A percentile compares a stretch with the other conserved stretches of the same genome.
Conservation (phyloP, 2,113 vertebrate species). For the Hystrix brachyura region DNA sequence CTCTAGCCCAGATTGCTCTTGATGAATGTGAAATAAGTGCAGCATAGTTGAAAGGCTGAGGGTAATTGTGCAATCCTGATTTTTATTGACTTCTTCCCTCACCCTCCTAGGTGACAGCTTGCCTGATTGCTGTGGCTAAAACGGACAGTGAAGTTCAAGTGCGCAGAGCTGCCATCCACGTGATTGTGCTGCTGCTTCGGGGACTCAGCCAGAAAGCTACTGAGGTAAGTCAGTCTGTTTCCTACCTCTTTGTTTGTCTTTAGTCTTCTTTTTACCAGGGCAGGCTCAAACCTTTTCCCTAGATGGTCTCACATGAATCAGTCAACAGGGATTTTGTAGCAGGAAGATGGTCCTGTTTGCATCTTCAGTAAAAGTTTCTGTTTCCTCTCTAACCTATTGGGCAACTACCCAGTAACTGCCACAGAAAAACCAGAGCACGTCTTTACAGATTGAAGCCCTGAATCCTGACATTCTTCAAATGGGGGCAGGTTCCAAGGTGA, state of each 20-base stretch:
- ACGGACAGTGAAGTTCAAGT: slow-evolving; percentile 93
- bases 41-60: slow-evolving; percentile 21
- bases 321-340: not conserved
- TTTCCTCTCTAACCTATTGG: slow-evolving; percentile 27
- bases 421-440: not conserved
- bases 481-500: not conserved
- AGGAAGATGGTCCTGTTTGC: not conserved
- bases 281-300: slow-evolving; percentile 4
- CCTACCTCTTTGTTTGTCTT: not conserved
- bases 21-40: not conserved
- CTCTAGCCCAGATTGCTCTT: slow-evolving; percentile 3
- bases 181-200: slow-evolving; percentile 93
- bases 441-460: not conserved
- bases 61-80: not conserved
- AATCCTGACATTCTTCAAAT: not conserved
- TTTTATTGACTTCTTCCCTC: slow-evolving; percentile 36
- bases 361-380: slow-evolving; percentile 22
- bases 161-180: slow-evolving; percentile 94
- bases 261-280: slow-evolving; percentile 1
- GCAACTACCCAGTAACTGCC: not conserved
- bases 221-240: slow-evolving; percentile 89
- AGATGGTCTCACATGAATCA: not conserved
- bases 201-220: slow-evolving; percentile 94
- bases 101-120: slow-evolving; percentile 86
- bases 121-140: slow-evolving; percentile 91